A percentile compares a stretch with the other conserved stretches of the same genome.
Evolutionary conservation across 2,888 invertebrate species (phyloP).

Genomic region (Hedya salicella): DNA sequence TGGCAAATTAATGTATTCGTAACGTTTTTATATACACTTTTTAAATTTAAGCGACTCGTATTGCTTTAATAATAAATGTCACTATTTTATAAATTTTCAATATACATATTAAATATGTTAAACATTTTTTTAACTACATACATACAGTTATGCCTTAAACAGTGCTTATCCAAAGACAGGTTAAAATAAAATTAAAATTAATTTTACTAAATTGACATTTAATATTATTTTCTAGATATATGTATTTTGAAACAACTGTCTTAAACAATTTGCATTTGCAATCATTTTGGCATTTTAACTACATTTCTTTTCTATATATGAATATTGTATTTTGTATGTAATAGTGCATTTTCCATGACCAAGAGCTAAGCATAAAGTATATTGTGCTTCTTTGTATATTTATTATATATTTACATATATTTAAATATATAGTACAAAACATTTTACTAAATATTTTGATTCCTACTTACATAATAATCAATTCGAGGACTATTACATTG

Average conservation of each 20-base stretch:
- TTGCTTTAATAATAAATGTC: conserved; percentile 63
- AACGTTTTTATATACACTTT: conserved; percentile 52
- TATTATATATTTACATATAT: conserved; percentile 41
- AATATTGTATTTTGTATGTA: conserved; percentile 41
- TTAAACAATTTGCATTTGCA: conserved; percentile 47
- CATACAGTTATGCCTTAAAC: conserved; percentile 41
- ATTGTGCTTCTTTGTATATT: conserved; percentile 44
- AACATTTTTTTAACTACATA: conserved; percentile 45
- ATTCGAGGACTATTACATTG: conserved; percentile 51
- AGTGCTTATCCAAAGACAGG: conserved; percentile 47
- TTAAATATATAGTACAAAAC: conserved; percentile 70
- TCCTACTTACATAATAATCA: conserved; percentile 66
- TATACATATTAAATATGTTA: conserved; percentile 49
- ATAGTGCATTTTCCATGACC: conserved; percentile 45
- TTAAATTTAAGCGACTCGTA: conserved; percentile 70
- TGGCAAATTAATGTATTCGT: conserved; percentile 43
- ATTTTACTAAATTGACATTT: conserved; percentile 55
- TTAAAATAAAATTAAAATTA: conserved; percentile 47
- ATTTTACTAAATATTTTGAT: conserved; percentile 71
- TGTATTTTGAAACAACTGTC: conserved; percentile 44
- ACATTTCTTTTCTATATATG: conserved; percentile 31
- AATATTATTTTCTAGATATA: conserved; percentile 45
- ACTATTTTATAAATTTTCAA: conserved; percentile 47
- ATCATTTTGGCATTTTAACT: conserved; percentile 51
- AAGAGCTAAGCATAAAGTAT: conserved; percentile 45